Evolutionary conservation across 37 sponge, comb jelly and placozoan genomes (phyloP).

Genomic region (Crambe crambe): DNA sequence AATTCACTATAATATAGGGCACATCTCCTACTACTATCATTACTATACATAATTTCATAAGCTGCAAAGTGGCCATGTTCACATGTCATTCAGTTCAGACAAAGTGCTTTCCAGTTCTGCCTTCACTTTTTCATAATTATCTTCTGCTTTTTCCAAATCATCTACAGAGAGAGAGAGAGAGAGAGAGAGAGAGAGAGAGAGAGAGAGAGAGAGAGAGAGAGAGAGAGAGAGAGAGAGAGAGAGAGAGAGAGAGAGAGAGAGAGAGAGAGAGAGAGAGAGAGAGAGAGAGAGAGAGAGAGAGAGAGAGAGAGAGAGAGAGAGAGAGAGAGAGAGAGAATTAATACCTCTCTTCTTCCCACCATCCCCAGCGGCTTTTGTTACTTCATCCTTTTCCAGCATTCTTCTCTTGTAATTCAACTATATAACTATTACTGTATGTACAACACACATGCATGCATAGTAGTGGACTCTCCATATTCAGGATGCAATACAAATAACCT

Average conservation of each 20-base stretch:
- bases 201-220: constrained; percentile 21
- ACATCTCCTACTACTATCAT: too few species aligned
- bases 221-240: constrained; percentile 7
- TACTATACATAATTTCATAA: too few species aligned
- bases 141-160: constrained; percentile 67
- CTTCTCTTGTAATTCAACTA: too few species aligned
- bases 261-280: constrained; percentile 20
- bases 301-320: constrained; percentile 12
- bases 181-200: constrained; percentile 10
- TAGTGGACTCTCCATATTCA: too few species aligned
- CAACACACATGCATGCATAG: background rate
- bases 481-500: too few species aligned
- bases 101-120: constrained; percentile 55
- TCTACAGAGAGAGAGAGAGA: constrained; percentile 29
- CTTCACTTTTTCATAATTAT: constrained; percentile 65
- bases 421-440: too few species aligned
- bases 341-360: background rate
- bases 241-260: constrained; percentile 20
- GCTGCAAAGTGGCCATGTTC: background rate
- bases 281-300: constrained; percentile 17
- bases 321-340: background rate
- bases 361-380: too few species aligned
- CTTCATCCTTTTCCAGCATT: too few species aligned
- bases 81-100: constrained; percentile 49
- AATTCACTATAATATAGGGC: too few species aligned